These are phyloP conservation scores for Rhabdomys pumilio DNA, from an alignment of 2,797 vertebrate species.

Conservation along the genomic window DNA sequence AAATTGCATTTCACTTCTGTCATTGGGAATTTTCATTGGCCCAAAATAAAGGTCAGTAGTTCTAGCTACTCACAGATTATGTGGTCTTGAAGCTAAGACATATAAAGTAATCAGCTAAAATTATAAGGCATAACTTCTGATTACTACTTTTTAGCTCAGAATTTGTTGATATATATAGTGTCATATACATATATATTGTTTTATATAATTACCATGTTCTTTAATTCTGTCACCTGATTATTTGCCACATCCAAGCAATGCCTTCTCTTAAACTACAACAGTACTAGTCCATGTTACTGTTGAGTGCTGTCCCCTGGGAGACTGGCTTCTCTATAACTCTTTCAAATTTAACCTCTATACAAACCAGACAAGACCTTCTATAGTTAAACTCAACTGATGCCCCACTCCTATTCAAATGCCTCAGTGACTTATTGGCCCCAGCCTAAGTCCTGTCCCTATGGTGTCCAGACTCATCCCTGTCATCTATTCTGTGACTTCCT, in stretches of 20 bases:
- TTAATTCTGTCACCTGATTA: constrained; percentile 4
- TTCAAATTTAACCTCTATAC: neutral
- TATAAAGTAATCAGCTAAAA: neutral
- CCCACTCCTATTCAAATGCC: neutral
- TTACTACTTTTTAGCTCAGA: neutral
- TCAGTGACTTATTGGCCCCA: neutral
- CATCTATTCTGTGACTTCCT: neutral
- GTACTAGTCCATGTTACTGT: neutral
- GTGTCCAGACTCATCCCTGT: neutral
- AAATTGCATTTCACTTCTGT: neutral
- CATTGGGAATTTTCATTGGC: neutral
- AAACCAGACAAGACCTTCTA: neutral
- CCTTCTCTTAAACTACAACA: neutral
- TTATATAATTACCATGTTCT: neutral
- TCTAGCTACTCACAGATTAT: neutral
- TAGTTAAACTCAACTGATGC: neutral
- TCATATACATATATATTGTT: neutral
- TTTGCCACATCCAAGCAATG: neutral
- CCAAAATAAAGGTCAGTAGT: neutral
- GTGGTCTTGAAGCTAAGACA: neutral
- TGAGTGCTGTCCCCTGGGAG: neutral
- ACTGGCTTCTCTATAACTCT: neutral
- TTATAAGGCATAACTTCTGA: neutral
- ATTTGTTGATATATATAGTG: neutral
- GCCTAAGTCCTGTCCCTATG: neutral